Evolutionary conservation across 2,113 vertebrate genomes (phyloP).

Genomic region (Cromileptes altivelis): DNA sequence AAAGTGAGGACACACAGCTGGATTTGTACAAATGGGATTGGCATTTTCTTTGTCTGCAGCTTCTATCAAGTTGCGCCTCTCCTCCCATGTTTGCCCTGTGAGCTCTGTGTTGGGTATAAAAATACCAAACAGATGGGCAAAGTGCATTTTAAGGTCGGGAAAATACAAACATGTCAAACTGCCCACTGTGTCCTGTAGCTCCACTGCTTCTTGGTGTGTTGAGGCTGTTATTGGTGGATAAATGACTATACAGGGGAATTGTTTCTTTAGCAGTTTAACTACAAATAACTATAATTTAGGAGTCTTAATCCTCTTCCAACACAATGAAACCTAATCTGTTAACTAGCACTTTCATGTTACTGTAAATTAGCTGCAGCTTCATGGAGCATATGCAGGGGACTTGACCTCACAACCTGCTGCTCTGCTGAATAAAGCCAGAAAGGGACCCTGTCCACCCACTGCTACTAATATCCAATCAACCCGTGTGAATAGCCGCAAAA

Average conservation of each 20-base stretch:
- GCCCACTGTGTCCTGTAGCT: neutral
- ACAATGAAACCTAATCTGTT: slow-evolving; percentile 25
- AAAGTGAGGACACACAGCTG: neutral
- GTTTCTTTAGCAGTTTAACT: slow-evolving; percentile 28
- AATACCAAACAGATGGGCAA: slow-evolving; percentile 42
- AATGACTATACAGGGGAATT: neutral
- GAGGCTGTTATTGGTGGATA: neutral
- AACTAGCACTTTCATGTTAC: slow-evolving; percentile 18
- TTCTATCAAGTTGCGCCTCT: neutral
- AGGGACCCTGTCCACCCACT: slow-evolving; percentile 30
- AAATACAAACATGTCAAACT: slow-evolving; percentile 1
- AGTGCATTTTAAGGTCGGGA: slow-evolving; percentile 47
- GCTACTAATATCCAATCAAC: slow-evolving; percentile 62
- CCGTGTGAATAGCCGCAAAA: slow-evolving; percentile 30
- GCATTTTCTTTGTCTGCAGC: neutral
- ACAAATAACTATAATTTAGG: slow-evolving; percentile 6
- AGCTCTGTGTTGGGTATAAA: slow-evolving; percentile 8
- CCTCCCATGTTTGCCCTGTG: neutral
- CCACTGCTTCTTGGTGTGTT: neutral
- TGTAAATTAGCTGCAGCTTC: slow-evolving; percentile 54
- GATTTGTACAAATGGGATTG: neutral
- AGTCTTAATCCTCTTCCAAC: slow-evolving; percentile 10
- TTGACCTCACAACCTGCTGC: slow-evolving; percentile 54
- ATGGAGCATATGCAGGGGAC: slow-evolving; percentile 35
- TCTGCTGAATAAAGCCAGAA: slow-evolving; percentile 40